Evolutionary conservation across 2,113 vertebrate species (phyloP), one percentile per base, ranked within the genome.

Genomic region (Hystrix brachyura): DNA sequence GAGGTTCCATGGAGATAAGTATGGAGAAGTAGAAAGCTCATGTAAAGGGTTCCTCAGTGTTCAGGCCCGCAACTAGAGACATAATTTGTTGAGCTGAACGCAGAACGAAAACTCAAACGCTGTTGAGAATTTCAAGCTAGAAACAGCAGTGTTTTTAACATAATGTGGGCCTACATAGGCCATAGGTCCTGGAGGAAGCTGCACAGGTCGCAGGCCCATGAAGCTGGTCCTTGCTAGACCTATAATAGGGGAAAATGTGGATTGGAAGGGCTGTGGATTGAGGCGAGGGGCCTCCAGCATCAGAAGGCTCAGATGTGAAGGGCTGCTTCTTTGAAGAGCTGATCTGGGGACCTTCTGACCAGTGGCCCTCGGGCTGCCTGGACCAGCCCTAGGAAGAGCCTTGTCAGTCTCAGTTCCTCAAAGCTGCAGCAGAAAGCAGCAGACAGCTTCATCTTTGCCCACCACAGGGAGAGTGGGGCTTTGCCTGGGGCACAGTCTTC

Each of bases 181-280:
- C 9, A 38, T 0, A 5, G 72, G 60, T 2, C 46, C 48, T 1
- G 29, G 76, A 1, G 13, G 67, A 34, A 23, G 4, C 0, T 48
- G 34, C 13, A 32, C 5, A 27, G 46, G 57, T 13, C 17, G 10
- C 3, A n/a, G 8, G 1, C 19, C 53, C 21, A 11, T 19, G 69
- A 87, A 72, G 17, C 14, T 1, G 25, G 19, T 18, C 15, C 87
- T 57, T 5, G 27, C 8, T 38, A 60, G 62, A 25, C 8, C 34
- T 17, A 3, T 23, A 21, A 19, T 14, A 69, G n/a, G 2, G 10
- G 46, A 74, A 34, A 0, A n/a, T n/a, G 12, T 23, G 27, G 46
- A 53, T 87, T 65, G 55, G 12, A 62, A 93, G 46, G 32, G 34
- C 10, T 17, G 2, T 21, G 17, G 48, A 18, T 57, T 51, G 69